Percentiles rank a stretch among this genome's conserved stretches.
Evolutionary conservation across 2,888 invertebrate genomes (phyloP).

Genomic region (Xylocampa areola): DNA sequence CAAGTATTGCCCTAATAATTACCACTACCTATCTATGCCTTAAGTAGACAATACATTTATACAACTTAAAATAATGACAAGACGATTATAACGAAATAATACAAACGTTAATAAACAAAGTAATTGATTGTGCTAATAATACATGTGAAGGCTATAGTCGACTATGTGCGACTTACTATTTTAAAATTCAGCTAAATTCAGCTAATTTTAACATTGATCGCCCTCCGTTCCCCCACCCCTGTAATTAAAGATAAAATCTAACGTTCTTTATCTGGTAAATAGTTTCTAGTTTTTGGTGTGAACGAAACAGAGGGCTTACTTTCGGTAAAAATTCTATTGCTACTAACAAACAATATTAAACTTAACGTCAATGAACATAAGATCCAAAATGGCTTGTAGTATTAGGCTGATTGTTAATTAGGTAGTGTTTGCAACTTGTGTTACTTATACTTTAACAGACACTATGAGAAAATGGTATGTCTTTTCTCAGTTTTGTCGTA

Average conservation of each 20-base stretch:
- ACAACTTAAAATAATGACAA: constrained; percentile 90
- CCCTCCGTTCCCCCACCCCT: constrained; percentile 47
- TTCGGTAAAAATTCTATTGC: constrained; percentile 43
- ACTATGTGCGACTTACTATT: constrained; percentile 63
- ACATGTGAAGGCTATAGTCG: constrained; percentile 72
- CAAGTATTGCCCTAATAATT: constrained; percentile 85
- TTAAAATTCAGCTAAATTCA: constrained; percentile 72
- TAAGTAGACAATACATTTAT: constrained; percentile 88
- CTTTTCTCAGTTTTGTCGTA: constrained; percentile 40
- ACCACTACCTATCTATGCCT: constrained; percentile 88
- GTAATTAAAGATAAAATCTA: constrained; percentile 52
- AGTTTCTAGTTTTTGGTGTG: constrained; percentile 41
- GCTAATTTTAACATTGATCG: constrained; percentile 61
- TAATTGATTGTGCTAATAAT: constrained; percentile 86
- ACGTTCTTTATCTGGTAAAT: constrained; percentile 56
- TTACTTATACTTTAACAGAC: constrained; percentile 32
- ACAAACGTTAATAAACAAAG: constrained; percentile 75
- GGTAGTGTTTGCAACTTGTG: constrained; percentile 55
- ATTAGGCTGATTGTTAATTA: constrained; percentile 54
- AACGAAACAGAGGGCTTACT: constrained; percentile 40
- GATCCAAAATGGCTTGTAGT: constrained; percentile 46
- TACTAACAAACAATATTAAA: constrained; percentile 59
- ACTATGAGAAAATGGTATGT: constrained; percentile 45
- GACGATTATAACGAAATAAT: constrained; percentile 86
- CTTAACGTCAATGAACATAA: constrained; percentile 58